phyloP scores from a whole-genome alignment of 2,113 vertebrate species.

The Chinchilla lanigera region DNA sequence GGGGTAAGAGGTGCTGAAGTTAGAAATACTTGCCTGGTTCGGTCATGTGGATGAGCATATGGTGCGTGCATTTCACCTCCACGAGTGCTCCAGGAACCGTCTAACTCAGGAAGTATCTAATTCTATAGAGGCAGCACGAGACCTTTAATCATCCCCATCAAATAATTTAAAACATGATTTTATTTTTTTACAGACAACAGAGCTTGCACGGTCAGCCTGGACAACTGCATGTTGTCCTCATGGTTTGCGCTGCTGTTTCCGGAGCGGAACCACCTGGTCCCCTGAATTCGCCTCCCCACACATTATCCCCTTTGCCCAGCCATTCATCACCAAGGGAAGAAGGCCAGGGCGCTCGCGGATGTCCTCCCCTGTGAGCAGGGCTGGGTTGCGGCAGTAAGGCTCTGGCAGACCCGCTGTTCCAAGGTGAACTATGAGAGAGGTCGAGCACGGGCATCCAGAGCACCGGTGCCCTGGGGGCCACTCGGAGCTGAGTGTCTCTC shows the following conservation, averaged over 20 bases:
- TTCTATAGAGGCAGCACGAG: neutral
- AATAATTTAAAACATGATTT: constrained; percentile 1
- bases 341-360: neutral
- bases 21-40: constrained; percentile 61
- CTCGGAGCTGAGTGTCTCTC: neutral
- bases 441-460: neutral
- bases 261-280: neutral
- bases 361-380: neutral
- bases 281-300: neutral
- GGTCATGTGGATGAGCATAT: neutral
- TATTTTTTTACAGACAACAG: neutral
- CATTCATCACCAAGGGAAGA: neutral
- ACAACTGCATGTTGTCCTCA: neutral
- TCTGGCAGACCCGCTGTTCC: neutral
- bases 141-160: neutral
- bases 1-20: constrained; percentile 59
- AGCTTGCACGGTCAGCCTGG: neutral
- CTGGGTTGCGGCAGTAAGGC: neutral
- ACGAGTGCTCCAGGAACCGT: neutral
- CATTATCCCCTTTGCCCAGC: neutral
- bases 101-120: neutral
- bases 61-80: neutral
- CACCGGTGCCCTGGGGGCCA: neutral
- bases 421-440: neutral
- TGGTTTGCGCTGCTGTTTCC: neutral